A percentile compares a stretch with the other conserved stretches of the same genome.
Evolutionary conservation across 2,888 invertebrate species (phyloP).

Genomic region (Sepiola atlantica): DNA sequence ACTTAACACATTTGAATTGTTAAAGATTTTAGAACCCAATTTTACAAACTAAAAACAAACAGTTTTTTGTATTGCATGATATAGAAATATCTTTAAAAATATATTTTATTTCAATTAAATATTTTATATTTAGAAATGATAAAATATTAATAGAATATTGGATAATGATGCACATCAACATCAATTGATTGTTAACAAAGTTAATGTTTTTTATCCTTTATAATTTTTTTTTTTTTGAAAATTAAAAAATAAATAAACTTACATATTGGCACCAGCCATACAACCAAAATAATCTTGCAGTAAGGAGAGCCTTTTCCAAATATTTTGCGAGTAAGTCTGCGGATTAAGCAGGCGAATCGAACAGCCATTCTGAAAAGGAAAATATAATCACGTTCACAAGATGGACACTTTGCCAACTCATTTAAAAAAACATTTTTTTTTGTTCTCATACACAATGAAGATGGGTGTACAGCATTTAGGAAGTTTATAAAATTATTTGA

Average conservation of each 20-base stretch:
- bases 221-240: background rate
- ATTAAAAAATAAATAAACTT: constrained; percentile 61
- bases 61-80: too few species aligned
- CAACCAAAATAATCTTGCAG: constrained; percentile 95
- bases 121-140: too few species aligned
- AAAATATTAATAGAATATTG: background rate
- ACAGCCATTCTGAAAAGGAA: constrained; percentile 82
- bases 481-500: too few species aligned
- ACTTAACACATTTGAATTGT: too few species aligned
- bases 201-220: background rate
- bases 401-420: background rate
- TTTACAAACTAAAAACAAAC: too few species aligned
- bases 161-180: background rate
- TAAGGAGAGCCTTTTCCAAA: constrained; percentile 80
- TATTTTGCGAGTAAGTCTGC: constrained; percentile 83
- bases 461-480: background rate
- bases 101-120: too few species aligned
- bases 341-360: constrained; percentile 93
- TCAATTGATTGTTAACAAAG: background rate
- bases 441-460: background rate
- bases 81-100: too few species aligned
- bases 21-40: too few species aligned
- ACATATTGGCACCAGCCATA: constrained; percentile 94
- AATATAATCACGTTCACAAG: background rate
- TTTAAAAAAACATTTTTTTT: background rate